Evolutionary conservation across 2,888 invertebrate species (phyloP).

Genomic region (Aspidiotus rigidus): DNA sequence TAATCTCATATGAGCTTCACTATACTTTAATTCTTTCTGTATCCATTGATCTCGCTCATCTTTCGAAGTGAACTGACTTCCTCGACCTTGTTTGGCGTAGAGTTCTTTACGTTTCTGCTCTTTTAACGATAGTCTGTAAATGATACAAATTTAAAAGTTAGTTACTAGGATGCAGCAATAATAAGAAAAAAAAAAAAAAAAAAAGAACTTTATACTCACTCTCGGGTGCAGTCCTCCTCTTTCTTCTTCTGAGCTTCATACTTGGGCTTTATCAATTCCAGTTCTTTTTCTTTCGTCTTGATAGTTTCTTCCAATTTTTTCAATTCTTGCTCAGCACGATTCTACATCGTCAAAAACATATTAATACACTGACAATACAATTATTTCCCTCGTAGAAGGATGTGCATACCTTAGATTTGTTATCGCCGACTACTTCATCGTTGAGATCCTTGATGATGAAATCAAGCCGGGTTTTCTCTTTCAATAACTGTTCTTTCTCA

Average conservation of each 20-base stretch:
- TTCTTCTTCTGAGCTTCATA: conserved; percentile 87
- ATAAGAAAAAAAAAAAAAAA: too few species aligned
- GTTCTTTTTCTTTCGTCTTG: conserved; percentile 74
- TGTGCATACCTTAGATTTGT: conserved; percentile 65
- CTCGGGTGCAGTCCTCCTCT: conserved; percentile 84
- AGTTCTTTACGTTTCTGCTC: conserved; percentile 93
- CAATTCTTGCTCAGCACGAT: conserved; percentile 80
- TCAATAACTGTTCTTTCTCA: conserved; percentile 81
- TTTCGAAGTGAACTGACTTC: conserved; percentile 87
- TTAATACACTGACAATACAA: too few species aligned
- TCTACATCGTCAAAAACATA: conserved; percentile 43
- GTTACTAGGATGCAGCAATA: too few species aligned
- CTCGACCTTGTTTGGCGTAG: conserved; percentile 95
- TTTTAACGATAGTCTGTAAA: conserved; percentile 62
- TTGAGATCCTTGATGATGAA: conserved; percentile 87
- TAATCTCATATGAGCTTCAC: too few species aligned
- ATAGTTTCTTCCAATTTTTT: conserved; percentile 80
- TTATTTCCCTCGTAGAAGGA: too few species aligned
- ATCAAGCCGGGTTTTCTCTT: conserved; percentile 91
- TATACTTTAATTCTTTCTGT: conserved; percentile 79
- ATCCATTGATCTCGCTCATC: conserved; percentile 97
- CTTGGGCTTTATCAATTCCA: conserved; percentile 81
- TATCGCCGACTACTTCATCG: conserved; percentile 93
- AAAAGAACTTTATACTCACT: conserved; percentile 43
- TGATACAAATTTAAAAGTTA: background rate